These are phyloP conservation scores for Pseudomyrmex flavicornis DNA, from an alignment of 1,140 invertebrate genomes.

Conservation along the genomic window DNA sequence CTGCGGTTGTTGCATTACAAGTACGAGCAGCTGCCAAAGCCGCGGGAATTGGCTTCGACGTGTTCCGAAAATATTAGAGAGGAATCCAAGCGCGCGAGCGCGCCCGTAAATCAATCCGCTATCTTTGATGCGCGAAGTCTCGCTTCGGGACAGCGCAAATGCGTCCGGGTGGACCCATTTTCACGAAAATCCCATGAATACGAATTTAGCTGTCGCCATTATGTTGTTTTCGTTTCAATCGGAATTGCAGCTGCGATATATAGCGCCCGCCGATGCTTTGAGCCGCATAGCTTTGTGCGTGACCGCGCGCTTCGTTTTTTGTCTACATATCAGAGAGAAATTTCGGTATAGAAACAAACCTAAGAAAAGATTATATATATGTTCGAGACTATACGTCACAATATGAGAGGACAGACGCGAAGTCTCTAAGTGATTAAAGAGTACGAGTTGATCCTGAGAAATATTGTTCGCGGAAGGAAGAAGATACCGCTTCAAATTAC, in stretches of 20 bases:
- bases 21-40: conserved; percentile 69
- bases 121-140: conserved; percentile 62
- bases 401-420: too few species aligned
- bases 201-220: conserved; percentile 29
- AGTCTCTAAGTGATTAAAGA: neutral
- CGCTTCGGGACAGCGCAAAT: conserved; percentile 28
- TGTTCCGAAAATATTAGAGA: conserved; percentile 70
- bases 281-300: neutral
- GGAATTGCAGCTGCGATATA: neutral
- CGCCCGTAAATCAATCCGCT: conserved; percentile 64
- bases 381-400: too few species aligned
- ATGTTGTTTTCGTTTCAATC: neutral
- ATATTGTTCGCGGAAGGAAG: neutral
- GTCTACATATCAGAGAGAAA: neutral
- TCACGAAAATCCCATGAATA: neutral
- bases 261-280: too few species aligned
- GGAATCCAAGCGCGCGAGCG: conserved; percentile 46
- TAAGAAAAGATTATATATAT: neutral
- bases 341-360: neutral
- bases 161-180: neutral
- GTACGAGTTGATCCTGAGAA: neutral
- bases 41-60: conserved; percentile 70
- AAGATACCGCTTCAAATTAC: conserved; percentile 17
- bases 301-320: neutral
- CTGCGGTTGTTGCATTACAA: conserved; percentile 66